Evolutionary conservation across 37 sponge, comb jelly and placozoan species (phyloP), one percentile per base, ranked within the genome.

Genomic region (Ephydatia muelleri): DNA sequence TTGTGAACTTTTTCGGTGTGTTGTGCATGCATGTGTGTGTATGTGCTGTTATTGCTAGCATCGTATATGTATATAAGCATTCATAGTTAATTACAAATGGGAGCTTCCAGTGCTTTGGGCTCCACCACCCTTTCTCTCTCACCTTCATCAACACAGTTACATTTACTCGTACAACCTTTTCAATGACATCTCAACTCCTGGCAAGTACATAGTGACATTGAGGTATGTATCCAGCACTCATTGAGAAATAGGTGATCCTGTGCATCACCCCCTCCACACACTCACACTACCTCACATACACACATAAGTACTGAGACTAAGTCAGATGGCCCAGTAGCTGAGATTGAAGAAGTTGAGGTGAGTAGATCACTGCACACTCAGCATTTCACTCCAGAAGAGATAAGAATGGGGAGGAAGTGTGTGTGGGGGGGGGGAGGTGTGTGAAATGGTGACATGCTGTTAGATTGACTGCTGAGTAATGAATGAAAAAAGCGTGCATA

Each of bases 101-200:
- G 39, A 23, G 48, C n/a, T 16, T 28, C 19, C 2, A 28, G 19
- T 28, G 34, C 31, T 1, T n/a, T 34, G 1, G 31, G 19, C 73
- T 3, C 1, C 30, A 23, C 3, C 77, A 27, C 21, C 38, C 43
- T 25, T n/a, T 35, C 26, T 47, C 43, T 40, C 34, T 32, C 29
- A 3, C 29, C 29, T 68, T 68, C 37, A 47, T 27, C 33, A 16
- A 25, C 2, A 3, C 47, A 91, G 91, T 0, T 27, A 77, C 1
- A 38, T 74, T 0, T 91, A 66, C 75, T 78, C 86, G 32, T 86
- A 86, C 26, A 34, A 76, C 25, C 78, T 91, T 39, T 91, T 70
- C 80, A 28, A 49, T n/a, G 86, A 76, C 12, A 72, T 78, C 4
- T 34, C 71, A 25, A 73, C 35, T 49, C 73, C 91, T 73, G 91